Evolutionary conservation across 2,888 invertebrate species (phyloP).

Genomic region (Omphaloscelis lunosa): DNA sequence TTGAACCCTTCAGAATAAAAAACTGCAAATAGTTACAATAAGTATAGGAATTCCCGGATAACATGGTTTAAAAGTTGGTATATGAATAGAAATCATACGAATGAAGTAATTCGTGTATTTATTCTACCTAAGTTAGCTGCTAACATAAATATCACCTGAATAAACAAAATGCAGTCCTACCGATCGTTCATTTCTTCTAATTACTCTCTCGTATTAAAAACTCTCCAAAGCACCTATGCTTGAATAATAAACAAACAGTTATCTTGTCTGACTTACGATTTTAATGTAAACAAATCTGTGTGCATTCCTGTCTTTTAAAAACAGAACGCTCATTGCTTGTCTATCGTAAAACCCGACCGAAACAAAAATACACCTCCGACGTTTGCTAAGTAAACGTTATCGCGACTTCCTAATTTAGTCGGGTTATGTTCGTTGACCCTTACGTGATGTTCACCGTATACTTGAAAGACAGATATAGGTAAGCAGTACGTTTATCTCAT

Average conservation of each 20-base stretch:
- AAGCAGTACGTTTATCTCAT: slow-evolving; percentile 59
- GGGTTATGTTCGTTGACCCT: slow-evolving; percentile 81
- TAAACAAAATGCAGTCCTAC: neutral
- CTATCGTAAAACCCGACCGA: slow-evolving; percentile 71
- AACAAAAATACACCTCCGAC: slow-evolving; percentile 40
- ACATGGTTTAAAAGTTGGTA: neutral
- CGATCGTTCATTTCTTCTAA: slow-evolving; percentile 13
- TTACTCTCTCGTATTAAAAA: slow-evolving; percentile 30
- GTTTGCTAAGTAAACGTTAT: slow-evolving; percentile 11
- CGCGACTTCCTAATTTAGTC: slow-evolving; percentile 61
- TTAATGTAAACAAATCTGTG: slow-evolving; percentile 66
- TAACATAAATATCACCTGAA: neutral
- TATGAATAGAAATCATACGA: neutral
- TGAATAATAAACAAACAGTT: slow-evolving; percentile 59
- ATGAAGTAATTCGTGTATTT: too few relatives aligned
- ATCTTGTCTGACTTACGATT: slow-evolving; percentile 55
- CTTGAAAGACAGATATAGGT: slow-evolving; percentile 64
- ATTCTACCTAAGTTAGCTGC: neutral
- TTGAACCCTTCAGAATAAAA: neutral
- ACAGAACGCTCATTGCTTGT: slow-evolving; percentile 68
- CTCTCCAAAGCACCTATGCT: slow-evolving; percentile 31
- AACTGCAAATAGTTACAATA: neutral
- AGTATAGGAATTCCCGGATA: too few relatives aligned
- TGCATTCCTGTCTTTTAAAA: slow-evolving; percentile 61
- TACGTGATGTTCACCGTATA: slow-evolving; percentile 62